Percentiles rank a stretch among this genome's conserved stretches.
Conservation (phyloP, 2,888 invertebrate genomes). For the Macroteleia sp. region DNA sequence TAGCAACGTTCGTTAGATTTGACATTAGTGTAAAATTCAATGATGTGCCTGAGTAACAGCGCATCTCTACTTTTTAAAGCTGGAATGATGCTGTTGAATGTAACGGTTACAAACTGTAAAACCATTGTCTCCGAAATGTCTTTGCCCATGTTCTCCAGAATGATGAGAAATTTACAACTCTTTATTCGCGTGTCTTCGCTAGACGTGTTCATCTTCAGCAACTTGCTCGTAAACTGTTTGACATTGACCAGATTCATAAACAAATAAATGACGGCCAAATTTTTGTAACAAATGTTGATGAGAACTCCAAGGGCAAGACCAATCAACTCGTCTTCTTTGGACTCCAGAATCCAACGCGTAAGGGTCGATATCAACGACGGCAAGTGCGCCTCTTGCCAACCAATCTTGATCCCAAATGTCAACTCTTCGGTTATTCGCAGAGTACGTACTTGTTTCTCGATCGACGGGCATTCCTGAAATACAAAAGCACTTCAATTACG, state of each 20-base stretch:
- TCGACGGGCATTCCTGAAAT: constrained; percentile 71
- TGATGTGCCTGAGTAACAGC: constrained; percentile 84
- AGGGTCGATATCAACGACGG: constrained; percentile 88
- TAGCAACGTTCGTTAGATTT: constrained; percentile 79
- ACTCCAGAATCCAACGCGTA: constrained; percentile 87
- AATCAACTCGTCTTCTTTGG: constrained; percentile 84
- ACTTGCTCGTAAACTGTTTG: constrained; percentile 87
- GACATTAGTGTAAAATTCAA: constrained; percentile 86
- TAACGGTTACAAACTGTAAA: constrained; percentile 84
- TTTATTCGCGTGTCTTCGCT: constrained; percentile 84
- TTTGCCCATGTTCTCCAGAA: constrained; percentile 85
- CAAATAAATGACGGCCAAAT: constrained; percentile 89
- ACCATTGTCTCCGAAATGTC: constrained; percentile 85
- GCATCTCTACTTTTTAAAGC: constrained; percentile 84
- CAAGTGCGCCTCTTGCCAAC: constrained; percentile 92
- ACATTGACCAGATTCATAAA: constrained; percentile 89
- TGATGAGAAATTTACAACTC: constrained; percentile 85
- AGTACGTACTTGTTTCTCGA: constrained; percentile 87
- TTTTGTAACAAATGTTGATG: constrained; percentile 92
- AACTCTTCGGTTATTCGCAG: constrained; percentile 89
- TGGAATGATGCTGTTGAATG: constrained; percentile 84
- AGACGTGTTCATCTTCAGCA: constrained; percentile 86
- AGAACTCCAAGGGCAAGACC: constrained; percentile 88
- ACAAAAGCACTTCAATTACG: constrained; percentile 3
- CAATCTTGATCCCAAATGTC: constrained; percentile 91